Conservation (phyloP, 2,888 invertebrate species). For the Xanthostigma xanthostigma region DNA sequence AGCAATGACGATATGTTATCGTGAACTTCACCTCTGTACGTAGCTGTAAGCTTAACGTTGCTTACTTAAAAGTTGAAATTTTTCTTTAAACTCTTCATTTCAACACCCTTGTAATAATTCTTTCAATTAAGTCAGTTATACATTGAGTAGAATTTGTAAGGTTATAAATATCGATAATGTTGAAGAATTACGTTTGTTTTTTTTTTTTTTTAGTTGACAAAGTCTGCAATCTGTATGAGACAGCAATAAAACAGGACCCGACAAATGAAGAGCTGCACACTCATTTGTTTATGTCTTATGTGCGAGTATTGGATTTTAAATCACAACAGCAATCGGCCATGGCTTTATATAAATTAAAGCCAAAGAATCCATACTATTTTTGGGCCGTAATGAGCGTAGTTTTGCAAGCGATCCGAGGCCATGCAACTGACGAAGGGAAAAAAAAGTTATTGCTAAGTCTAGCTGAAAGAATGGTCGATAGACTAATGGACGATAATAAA, state of each 20-base stretch:
- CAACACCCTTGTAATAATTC: too few species aligned
- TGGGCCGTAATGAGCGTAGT: conserved; percentile 97
- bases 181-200: conserved; percentile 14
- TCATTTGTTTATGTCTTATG: conserved; percentile 92
- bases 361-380: conserved; percentile 93
- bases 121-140: too few species aligned
- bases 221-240: conserved; percentile 80
- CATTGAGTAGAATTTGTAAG: too few species aligned
- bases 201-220: conserved; percentile 53
- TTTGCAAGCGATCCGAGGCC: conserved; percentile 60
- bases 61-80: neutral
- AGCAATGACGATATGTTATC: conserved; percentile 88
- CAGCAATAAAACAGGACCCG: conserved; percentile 72
- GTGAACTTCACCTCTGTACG: conserved; percentile 84
- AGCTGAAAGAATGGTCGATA: conserved; percentile 88
- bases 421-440: conserved; percentile 36
- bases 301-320: conserved; percentile 76
- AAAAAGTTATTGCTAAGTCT: conserved; percentile 62
- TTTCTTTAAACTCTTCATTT: too few species aligned
- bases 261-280: conserved; percentile 84
- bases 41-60: conserved; percentile 12
- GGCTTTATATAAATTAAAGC: conserved; percentile 76
- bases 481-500: conserved; percentile 73
- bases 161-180: too few species aligned
- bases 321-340: conserved; percentile 83